These are phyloP conservation scores for Callithrix jacchus DNA, from an alignment of 2,113 vertebrate species.

Conservation along the genomic window DNA sequence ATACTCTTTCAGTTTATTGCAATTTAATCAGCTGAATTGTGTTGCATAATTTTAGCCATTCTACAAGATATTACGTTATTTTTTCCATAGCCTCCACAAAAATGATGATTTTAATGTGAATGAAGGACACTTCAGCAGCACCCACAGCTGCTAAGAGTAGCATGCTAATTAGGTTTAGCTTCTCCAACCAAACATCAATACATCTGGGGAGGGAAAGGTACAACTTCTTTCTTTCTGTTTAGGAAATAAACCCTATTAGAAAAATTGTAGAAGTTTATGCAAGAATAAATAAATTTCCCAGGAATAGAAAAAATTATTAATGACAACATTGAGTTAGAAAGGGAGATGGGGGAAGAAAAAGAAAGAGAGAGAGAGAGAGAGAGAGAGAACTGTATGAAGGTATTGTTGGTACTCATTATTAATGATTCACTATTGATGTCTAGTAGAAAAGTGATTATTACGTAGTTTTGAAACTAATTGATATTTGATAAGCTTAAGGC, in stretches of 20 bases:
- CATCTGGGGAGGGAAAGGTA: constrained; percentile 31
- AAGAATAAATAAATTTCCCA: neutral
- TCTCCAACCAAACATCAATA: constrained; percentile 47
- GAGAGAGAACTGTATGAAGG: neutral
- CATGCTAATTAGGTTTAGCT: constrained; percentile 53
- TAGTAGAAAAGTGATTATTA: neutral
- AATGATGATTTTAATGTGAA: constrained; percentile 74
- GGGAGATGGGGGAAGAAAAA: neutral
- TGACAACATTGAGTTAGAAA: neutral
- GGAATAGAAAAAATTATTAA: neutral
- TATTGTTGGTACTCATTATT: neutral
- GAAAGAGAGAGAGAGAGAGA: neutral
- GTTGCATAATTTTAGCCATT: constrained; percentile 37
- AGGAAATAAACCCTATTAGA: neutral
- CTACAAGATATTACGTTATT: constrained; percentile 55
- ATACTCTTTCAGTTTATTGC: constrained; percentile 17
- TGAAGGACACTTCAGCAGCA: neutral
- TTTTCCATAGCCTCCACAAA: constrained; percentile 64
- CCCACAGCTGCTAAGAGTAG: constrained; percentile 44
- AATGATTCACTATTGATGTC: neutral
- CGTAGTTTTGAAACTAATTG: neutral
- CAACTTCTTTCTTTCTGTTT: neutral
- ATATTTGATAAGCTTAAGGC: neutral
- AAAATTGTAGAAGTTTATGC: neutral
- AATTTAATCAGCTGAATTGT: neutral